phyloP scores from a whole-genome alignment of 2,888 invertebrate genomes.

The Prenolepis imparis region DNA sequence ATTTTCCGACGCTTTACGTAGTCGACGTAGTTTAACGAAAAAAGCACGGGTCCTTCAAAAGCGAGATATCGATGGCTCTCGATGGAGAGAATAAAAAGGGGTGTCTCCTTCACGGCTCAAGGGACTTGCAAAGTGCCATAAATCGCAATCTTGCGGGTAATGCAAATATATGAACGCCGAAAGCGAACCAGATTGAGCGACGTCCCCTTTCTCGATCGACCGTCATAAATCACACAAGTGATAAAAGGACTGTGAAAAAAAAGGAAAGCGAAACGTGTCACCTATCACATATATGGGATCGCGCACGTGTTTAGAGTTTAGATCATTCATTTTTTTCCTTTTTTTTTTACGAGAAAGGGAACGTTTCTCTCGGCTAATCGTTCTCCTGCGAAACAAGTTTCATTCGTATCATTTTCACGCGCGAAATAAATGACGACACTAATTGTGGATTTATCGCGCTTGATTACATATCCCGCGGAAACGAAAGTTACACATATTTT shows the following conservation, averaged over 20 bases:
- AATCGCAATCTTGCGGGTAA: constrained; percentile 45
- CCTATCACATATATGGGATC: constrained; percentile 28
- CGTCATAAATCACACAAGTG: constrained; percentile 50
- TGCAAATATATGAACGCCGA: constrained; percentile 40
- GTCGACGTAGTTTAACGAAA: constrained; percentile 14
- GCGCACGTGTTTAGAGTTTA: constrained; percentile 28
- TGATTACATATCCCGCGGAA: neutral
- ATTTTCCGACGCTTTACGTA: neutral
- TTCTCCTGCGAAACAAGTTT: constrained; percentile 23
- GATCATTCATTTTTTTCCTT: constrained; percentile 28
- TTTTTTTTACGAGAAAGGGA: constrained; percentile 19
- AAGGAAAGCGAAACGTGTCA: constrained; percentile 13
- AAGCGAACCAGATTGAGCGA: constrained; percentile 45
- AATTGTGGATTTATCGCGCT: constrained; percentile 30
- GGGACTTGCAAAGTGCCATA: constrained; percentile 26
- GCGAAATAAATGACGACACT: constrained; percentile 39
- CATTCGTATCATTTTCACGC: constrained; percentile 15
- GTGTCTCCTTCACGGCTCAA: neutral
- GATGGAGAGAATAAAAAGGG: constrained; percentile 20
- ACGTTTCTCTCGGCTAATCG: constrained; percentile 22
- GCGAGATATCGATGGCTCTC: constrained; percentile 1
- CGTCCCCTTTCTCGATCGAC: constrained; percentile 27
- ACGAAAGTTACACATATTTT: neutral
- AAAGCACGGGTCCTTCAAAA: constrained; percentile 5
- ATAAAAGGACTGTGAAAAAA: constrained; percentile 32